Evolutionary conservation across 2,113 vertebrate species (phyloP).

Genomic region (Genyomyrus donnyi): DNA sequence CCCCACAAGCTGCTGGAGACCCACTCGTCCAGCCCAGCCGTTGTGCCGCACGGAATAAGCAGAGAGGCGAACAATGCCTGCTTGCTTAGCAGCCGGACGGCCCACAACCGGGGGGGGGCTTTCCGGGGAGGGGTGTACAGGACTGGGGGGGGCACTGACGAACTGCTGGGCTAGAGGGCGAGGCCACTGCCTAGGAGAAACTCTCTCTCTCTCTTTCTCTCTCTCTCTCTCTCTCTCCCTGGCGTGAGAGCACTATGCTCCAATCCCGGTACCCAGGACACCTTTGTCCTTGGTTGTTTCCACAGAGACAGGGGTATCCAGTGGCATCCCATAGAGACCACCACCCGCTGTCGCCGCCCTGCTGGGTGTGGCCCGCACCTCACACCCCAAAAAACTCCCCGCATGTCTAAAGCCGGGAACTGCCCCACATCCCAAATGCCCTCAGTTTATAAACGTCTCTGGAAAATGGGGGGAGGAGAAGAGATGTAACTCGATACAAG

Average conservation of each 20-base stretch:
- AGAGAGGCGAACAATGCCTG: constrained; percentile 55
- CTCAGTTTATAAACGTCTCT: constrained; percentile 51
- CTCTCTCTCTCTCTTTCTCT: neutral
- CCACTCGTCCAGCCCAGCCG: neutral
- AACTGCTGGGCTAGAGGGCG: constrained; percentile 43
- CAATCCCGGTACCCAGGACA: neutral
- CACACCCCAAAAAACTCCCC: neutral
- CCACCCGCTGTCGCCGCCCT: neutral
- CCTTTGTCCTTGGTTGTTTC: neutral
- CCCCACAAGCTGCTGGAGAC: constrained; percentile 17
- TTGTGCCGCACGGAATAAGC: constrained; percentile 42
- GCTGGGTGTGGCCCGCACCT: neutral
- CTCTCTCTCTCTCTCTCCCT: neutral
- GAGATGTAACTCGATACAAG: constrained; percentile 33
- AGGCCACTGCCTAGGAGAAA: constrained; percentile 39
- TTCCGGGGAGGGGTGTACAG: neutral
- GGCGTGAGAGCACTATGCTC: neutral
- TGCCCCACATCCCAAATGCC: constrained; percentile 33
- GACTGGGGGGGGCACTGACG: constrained; percentile 37
- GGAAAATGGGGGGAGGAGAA: constrained; percentile 28
- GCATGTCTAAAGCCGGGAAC: neutral
- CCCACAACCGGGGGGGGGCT: constrained; percentile 5
- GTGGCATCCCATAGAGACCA: neutral
- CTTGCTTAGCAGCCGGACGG: constrained; percentile 30
- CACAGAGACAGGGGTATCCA: neutral